phyloP scores from a whole-genome alignment of 2,888 invertebrate species.

The Heliconius charithonia region DNA sequence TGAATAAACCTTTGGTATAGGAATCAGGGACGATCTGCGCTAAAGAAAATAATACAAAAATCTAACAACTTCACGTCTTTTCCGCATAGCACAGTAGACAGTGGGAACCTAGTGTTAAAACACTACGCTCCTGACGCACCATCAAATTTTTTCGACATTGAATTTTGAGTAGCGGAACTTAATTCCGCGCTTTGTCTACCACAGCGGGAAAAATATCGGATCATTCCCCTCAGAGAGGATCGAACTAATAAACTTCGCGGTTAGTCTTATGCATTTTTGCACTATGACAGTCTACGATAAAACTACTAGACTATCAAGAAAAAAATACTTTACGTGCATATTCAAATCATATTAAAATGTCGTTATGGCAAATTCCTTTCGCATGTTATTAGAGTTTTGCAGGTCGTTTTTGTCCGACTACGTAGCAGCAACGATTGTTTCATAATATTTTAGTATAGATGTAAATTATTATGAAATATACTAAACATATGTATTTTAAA shows the following conservation, averaged over 20 bases:
- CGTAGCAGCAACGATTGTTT: background rate
- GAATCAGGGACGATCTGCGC: background rate
- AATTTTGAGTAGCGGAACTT: background rate
- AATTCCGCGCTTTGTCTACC: background rate
- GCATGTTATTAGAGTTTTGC: constrained; percentile 9
- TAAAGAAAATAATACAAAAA: background rate
- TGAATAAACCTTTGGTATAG: background rate
- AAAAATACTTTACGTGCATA: background rate
- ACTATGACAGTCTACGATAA: background rate
- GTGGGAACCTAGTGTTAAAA: background rate
- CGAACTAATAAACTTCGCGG: too few species aligned
- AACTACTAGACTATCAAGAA: too few species aligned
- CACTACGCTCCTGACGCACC: too few species aligned
- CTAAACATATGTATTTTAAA: background rate
- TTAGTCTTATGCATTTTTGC: too few species aligned
- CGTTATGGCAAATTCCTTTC: constrained; percentile 18
- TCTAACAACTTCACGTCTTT: background rate
- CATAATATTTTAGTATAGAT: background rate
- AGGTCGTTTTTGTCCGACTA: background rate
- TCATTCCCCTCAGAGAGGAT: too few species aligned
- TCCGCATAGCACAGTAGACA: background rate
- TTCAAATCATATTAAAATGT: constrained; percentile 24
- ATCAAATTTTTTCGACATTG: background rate
- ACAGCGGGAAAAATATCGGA: background rate
- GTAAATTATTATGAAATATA: background rate